A percentile compares a stretch with the other conserved stretches of the same genome.
These are phyloP conservation scores for Macaca mulatta DNA, from an alignment of 2,113 vertebrate genomes.

Conservation along the genomic window DNA sequence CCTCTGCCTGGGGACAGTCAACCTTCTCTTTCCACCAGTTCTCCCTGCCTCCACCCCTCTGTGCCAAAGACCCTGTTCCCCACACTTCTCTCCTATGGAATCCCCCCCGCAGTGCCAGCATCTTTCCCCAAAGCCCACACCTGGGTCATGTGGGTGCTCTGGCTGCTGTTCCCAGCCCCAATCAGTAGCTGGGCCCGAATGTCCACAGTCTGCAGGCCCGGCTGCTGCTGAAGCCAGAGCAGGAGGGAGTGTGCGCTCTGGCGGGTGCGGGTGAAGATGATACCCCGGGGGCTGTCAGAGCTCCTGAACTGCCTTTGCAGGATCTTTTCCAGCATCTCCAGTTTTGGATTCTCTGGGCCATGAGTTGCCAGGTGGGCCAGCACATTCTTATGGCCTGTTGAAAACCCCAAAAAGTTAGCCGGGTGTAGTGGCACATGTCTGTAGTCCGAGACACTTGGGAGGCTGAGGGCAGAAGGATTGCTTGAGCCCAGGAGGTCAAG, in stretches of 20 bases:
- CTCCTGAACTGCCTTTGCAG: conserved; percentile 85
- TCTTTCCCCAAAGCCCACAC: conserved; percentile 75
- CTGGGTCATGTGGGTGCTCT: conserved; percentile 91
- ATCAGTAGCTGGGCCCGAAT: conserved; percentile 86
- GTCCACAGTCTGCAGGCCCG: conserved; percentile 58
- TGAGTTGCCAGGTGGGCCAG: conserved; percentile 77
- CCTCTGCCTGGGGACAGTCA: neutral
- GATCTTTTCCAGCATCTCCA: conserved; percentile 86
- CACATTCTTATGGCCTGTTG: conserved; percentile 81
- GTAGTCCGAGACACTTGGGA: too few species aligned
- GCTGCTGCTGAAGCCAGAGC: conserved; percentile 88
- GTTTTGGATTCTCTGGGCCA: conserved; percentile 88
- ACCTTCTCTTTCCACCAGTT: neutral
- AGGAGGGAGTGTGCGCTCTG: conserved; percentile 87
- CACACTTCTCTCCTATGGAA: neutral
- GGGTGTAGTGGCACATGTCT: too few species aligned
- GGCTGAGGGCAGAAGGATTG: too few species aligned
- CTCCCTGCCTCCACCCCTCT: neutral
- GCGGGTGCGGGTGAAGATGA: conserved; percentile 92
- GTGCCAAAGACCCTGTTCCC: neutral
- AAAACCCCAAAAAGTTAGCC: neutral
- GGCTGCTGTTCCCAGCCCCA: conserved; percentile 86
- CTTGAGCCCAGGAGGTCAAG: too few species aligned
- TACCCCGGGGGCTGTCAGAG: conserved; percentile 79
- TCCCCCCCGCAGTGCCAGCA: too few species aligned